Conservation (phyloP, 2,797 vertebrate genomes). For the Sorex maritimensis region DNA sequence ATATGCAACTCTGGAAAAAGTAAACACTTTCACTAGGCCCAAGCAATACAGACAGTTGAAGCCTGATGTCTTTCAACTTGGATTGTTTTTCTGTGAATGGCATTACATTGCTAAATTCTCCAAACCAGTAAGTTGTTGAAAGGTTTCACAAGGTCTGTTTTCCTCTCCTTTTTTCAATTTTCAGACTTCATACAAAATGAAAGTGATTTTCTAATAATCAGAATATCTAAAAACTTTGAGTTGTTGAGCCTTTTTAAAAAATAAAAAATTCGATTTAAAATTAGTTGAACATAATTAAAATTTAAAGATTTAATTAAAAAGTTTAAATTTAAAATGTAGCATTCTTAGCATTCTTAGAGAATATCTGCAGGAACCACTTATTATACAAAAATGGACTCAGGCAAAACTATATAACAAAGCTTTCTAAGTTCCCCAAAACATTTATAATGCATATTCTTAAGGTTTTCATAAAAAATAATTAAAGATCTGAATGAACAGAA, state of each 20-base stretch:
- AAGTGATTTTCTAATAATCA: neutral
- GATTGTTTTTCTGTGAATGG: neutral
- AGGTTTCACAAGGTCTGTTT: neutral
- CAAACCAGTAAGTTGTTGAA: slow-evolving; percentile 2
- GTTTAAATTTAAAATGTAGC: no score
- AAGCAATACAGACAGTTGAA: slow-evolving; percentile 29
- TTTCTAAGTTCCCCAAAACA: slow-evolving; percentile 19
- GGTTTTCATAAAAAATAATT: slow-evolving; percentile 47
- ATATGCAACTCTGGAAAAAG: slow-evolving; percentile 38
- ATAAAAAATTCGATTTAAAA: slow-evolving; percentile 36
- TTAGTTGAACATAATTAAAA: neutral
- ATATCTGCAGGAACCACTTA: neutral
- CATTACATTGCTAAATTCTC: slow-evolving; percentile 19
- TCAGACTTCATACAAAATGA: slow-evolving; percentile 13
- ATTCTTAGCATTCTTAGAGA: neutral
- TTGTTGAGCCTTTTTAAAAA: slow-evolving; percentile 28
- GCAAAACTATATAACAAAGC: neutral
- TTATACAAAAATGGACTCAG: neutral
- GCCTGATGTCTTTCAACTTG: slow-evolving; percentile 1
- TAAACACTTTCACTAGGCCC: slow-evolving; percentile 9
- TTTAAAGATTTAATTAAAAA: no score
- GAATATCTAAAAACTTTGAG: neutral
- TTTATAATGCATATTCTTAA: slow-evolving; percentile 16
- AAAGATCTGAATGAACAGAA: slow-evolving; percentile 16
- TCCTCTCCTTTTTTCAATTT: neutral